A percentile compares a stretch with the other conserved stretches of the same genome.
Conservation (phyloP, 2,888 invertebrate genomes). For the Venusia cambrica region DNA sequence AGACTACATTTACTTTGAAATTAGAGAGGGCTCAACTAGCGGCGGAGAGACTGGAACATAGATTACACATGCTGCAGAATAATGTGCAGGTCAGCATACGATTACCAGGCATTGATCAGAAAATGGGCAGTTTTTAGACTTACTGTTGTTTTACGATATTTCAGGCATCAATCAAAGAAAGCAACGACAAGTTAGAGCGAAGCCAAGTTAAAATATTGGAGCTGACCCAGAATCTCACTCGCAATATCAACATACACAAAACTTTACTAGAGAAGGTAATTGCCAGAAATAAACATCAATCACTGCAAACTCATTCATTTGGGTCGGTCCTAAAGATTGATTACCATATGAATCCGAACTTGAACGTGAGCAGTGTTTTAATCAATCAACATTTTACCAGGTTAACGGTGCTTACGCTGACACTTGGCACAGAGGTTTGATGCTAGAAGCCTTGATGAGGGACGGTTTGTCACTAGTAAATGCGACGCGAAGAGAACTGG, state of each 20-base stretch:
- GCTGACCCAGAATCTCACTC: conserved; percentile 64
- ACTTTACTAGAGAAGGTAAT: conserved; percentile 69
- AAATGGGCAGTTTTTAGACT: background rate
- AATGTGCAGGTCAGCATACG: conserved; percentile 57
- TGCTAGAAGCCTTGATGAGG: conserved; percentile 70
- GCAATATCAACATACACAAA: conserved; percentile 57
- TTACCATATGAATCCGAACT: conserved; percentile 19
- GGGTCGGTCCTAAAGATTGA: conserved; percentile 29
- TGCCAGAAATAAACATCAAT: conserved; percentile 23
- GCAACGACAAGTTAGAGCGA: conserved; percentile 61
- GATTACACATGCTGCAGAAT: conserved; percentile 70
- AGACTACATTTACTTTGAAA: conserved; percentile 67
- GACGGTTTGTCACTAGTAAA: conserved; percentile 76
- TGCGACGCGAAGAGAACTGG: conserved; percentile 75
- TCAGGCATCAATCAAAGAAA: conserved; percentile 69
- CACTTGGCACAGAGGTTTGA: conserved; percentile 78
- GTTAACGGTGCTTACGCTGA: conserved; percentile 84
- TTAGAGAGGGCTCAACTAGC: conserved; percentile 73
- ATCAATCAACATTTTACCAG: conserved; percentile 45
- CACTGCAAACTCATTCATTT: conserved; percentile 22
- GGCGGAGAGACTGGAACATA: conserved; percentile 70
- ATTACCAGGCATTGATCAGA: background rate
- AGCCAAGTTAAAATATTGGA: conserved; percentile 62
- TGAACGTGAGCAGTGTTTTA: conserved; percentile 19
- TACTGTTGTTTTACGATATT: conserved; percentile 32